Evolutionary conservation across 1,140 invertebrate species (phyloP), one percentile per base, ranked within the genome.

Genomic region (Drosophila mojavensis): DNA sequence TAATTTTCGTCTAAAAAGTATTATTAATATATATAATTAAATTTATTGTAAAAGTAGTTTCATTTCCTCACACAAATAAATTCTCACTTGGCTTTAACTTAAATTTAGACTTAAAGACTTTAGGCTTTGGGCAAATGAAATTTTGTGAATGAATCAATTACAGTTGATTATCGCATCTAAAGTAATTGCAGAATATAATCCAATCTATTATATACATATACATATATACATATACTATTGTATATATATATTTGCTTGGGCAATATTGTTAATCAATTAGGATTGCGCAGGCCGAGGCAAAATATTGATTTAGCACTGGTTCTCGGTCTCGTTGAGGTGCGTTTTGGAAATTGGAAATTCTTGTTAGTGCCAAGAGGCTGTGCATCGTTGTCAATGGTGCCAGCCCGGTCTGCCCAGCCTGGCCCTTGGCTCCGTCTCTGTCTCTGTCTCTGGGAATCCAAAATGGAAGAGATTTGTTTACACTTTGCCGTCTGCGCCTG

Each of bases 401-500:
- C 47, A 43, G 24, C 15, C 11, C 28, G 5, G 28, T 5, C 43
- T 15, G 20, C 20, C 20, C 20, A 24, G 20, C 20, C 43, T 17
- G 13, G 43, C 43, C 43, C 43, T 17, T 45, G 43, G 13, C 43
- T 7, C 43, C 17, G 11, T 4, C 10, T n/a, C 39, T 41, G 11
- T 15, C 6, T 1, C 43, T 45, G n/a, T 17, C 43, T 17, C 15
- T 20, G 43, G 4, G 0, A 75, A 70, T 65, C 72, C 75, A 75
- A 78, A 70, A 78, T 78, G 65, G 65, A 28, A 53, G 72, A 75
- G 65, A 75, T 78, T 78, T 69, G 58, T 63, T 77, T 74, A 73
- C 73, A 75, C 68, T 39, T 13, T 41, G 51, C 61, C 47, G 70
- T 36, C 20, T 41, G 63, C 5, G 28, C 9, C 30, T 51, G 24